phyloP scores from a whole-genome alignment of 1,140 invertebrate genomes.

The Adelges cooleyi region DNA sequence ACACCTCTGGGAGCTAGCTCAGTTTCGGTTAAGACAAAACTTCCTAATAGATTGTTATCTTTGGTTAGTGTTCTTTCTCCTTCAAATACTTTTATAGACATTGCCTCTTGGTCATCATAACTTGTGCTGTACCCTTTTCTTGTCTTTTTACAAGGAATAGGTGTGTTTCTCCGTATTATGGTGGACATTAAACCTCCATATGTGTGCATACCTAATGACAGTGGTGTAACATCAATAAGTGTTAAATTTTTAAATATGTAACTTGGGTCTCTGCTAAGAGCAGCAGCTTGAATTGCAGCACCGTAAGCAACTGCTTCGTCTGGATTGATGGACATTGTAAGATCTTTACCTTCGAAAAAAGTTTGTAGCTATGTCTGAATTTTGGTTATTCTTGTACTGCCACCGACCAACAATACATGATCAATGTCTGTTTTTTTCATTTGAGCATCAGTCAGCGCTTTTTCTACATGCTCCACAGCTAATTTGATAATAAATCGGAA shows the following conservation, averaged over 20 bases:
- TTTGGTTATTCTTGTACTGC: constrained; percentile 52
- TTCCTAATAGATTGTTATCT: constrained; percentile 68
- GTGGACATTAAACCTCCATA: constrained; percentile 48
- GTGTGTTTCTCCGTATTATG: constrained; percentile 48
- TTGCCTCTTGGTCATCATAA: constrained; percentile 61
- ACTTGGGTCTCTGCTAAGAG: too few relatives aligned
- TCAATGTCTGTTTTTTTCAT: constrained; percentile 52
- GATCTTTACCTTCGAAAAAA: too few relatives aligned
- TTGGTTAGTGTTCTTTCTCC: too few relatives aligned
- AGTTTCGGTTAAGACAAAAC: constrained; percentile 89
- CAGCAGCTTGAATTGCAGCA: constrained; percentile 64
- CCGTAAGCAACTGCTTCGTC: constrained; percentile 65
- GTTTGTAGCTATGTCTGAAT: constrained; percentile 47
- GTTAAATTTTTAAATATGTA: too few relatives aligned
- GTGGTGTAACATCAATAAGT: too few relatives aligned
- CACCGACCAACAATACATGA: constrained; percentile 59
- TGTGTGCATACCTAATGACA: constrained; percentile 38
- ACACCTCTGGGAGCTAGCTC: constrained; percentile 85
- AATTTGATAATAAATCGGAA: too few relatives aligned
- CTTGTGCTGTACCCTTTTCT: constrained; percentile 69
- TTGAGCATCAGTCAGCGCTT: constrained; percentile 58
- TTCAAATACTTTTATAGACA: constrained; percentile 65
- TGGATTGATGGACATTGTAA: too few relatives aligned
- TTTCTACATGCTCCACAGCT: constrained; percentile 45
- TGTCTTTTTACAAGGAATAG: constrained; percentile 51